These are phyloP conservation scores for Lithobates pipiens DNA, from an alignment of 2,797 vertebrate genomes.

Conservation along the genomic window DNA sequence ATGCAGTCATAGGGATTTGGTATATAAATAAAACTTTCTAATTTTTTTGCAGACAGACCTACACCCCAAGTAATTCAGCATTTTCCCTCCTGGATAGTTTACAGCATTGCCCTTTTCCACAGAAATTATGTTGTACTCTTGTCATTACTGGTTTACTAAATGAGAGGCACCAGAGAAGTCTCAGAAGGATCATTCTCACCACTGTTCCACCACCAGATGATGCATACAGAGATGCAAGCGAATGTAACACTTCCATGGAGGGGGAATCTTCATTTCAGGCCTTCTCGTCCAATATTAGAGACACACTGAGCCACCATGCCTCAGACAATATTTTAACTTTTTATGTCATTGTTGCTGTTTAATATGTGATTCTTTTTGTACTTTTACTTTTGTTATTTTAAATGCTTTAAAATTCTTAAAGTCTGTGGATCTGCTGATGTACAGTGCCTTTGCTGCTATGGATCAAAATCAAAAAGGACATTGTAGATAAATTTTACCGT, in stretches of 20 bases:
- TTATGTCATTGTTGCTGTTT: constrained; percentile 81
- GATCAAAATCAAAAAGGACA: constrained; percentile 86
- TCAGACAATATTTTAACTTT: constrained; percentile 81
- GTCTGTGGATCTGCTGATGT: constrained; percentile 88
- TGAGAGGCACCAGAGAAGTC: constrained; percentile 23
- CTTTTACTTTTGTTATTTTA: constrained; percentile 73
- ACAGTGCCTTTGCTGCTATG: constrained; percentile 90
- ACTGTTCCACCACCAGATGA: constrained; percentile 59
- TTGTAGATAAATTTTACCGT: constrained; percentile 87
- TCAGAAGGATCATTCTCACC: constrained; percentile 69
- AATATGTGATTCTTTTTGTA: constrained; percentile 76
- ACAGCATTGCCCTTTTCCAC: constrained; percentile 67
- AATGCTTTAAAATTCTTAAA: constrained; percentile 83
- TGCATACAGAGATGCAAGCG: constrained; percentile 63
- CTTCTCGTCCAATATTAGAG: constrained; percentile 74
- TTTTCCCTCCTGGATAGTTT: constrained; percentile 77
- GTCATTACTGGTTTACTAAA: constrained; percentile 30
- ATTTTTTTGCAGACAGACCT: constrained; percentile 43
- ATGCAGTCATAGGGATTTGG: neutral
- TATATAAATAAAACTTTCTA: neutral
- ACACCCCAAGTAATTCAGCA: constrained; percentile 77
- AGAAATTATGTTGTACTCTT: constrained; percentile 36
- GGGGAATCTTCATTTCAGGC: constrained; percentile 76
- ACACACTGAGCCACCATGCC: constrained; percentile 80
- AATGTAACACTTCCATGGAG: constrained; percentile 73